phyloP scores from a whole-genome alignment of 64 coral and sea anemone species.

The Anthopleura sola region DNA sequence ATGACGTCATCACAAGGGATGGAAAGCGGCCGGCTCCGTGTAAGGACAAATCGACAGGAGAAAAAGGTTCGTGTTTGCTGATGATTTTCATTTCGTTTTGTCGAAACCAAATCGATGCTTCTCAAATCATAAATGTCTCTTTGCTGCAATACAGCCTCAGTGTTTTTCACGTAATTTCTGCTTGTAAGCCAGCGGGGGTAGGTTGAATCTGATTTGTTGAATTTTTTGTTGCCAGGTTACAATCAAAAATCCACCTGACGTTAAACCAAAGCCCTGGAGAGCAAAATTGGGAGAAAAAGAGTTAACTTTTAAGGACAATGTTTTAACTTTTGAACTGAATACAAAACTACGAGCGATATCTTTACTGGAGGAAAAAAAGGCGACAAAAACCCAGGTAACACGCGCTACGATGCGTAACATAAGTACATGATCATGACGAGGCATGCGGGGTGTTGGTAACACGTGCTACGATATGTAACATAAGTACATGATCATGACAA shows the following conservation, averaged over 20 bases:
- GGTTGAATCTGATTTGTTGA: background rate
- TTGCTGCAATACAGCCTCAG: too few relatives aligned
- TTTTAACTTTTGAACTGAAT: conserved; percentile 1
- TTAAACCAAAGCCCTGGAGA: conserved; percentile 1
- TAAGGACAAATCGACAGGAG: background rate
- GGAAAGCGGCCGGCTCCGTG: background rate
- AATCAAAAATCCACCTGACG: background rate
- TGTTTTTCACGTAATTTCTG: too few relatives aligned
- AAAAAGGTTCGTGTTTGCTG: background rate
- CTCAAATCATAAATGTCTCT: too few relatives aligned
- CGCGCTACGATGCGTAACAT: too few relatives aligned
- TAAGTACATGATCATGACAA: too few relatives aligned
- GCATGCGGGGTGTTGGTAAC: too few relatives aligned
- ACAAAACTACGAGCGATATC: background rate
- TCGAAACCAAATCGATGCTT: too few relatives aligned
- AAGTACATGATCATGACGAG: too few relatives aligned
- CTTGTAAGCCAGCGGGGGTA: too few relatives aligned
- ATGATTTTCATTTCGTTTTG: background rate
- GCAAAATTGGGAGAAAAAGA: background rate
- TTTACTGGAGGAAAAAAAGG: background rate
- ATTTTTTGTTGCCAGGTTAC: background rate
- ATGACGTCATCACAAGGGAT: background rate
- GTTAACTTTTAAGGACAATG: background rate
- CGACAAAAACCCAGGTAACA: too few relatives aligned
- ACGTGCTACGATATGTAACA: too few relatives aligned